phyloP scores from a whole-genome alignment of 2,888 invertebrate species.

The Chirona hameri region DNA sequence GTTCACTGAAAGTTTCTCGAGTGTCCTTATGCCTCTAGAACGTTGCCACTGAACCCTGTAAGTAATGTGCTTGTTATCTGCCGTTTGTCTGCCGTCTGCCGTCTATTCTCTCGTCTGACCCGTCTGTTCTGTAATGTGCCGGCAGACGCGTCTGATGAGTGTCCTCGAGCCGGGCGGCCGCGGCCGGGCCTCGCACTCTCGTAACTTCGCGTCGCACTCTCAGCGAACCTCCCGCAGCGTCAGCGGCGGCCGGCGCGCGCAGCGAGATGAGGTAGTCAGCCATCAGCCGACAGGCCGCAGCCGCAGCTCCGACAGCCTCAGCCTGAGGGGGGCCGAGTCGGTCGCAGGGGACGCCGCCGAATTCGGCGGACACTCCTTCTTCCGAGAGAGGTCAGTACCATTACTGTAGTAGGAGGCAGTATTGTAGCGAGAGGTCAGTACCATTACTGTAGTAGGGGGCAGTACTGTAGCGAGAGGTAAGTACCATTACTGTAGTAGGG shows the following conservation, averaged over 20 bases:
- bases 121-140: neutral
- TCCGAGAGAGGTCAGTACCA: constrained; percentile 34
- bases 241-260: constrained; percentile 36
- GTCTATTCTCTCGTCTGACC: no score
- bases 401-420: neutral
- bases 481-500: no score
- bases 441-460: no score
- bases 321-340: constrained; percentile 30
- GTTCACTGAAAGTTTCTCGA: no score
- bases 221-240: constrained; percentile 28
- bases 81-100: no score
- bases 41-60: no score
- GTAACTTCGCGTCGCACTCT: constrained; percentile 30
- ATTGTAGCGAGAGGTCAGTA: neutral
- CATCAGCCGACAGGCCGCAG: constrained; percentile 3
- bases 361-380: constrained; percentile 35
- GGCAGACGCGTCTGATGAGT: constrained; percentile 34
- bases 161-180: constrained; percentile 34
- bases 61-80: no score
- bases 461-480: neutral
- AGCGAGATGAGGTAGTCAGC: constrained; percentile 9
- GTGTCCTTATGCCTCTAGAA: no score
- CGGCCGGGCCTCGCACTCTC: constrained; percentile 31
- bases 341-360: constrained; percentile 34
- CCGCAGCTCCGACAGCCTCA: constrained; percentile 2